Percentiles rank a stretch among this genome's conserved stretches.
phyloP scores from a whole-genome alignment of 2,888 invertebrate genomes.

The Hedya salicella region DNA sequence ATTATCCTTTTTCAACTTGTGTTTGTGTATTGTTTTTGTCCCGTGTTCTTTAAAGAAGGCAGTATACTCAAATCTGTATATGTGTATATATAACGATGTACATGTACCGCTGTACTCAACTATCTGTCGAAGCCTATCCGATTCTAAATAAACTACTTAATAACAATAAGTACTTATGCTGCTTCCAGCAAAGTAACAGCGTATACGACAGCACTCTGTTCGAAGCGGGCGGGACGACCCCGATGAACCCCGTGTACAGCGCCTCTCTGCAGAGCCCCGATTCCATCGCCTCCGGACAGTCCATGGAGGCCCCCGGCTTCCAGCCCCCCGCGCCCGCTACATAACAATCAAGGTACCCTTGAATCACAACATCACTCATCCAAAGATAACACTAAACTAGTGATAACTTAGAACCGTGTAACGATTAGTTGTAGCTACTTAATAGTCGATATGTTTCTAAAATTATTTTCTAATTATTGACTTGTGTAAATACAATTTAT shows the following conservation, averaged over 20 bases:
- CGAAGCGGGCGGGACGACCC: slow-evolving; percentile 87
- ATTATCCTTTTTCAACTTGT: no score
- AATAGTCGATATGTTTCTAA: slow-evolving; percentile 26
- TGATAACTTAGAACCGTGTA: slow-evolving; percentile 32
- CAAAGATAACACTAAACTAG: slow-evolving; percentile 56
- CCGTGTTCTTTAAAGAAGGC: no score
- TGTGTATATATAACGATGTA: no score
- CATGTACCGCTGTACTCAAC: no score
- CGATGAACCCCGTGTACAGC: slow-evolving; percentile 88
- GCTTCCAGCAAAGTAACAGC: slow-evolving; percentile 87
- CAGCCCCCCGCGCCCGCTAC: slow-evolving; percentile 71
- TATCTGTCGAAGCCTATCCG: no score
- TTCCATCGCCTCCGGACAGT: slow-evolving; percentile 86
- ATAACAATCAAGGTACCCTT: slow-evolving; percentile 60
- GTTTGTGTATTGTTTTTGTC: no score
- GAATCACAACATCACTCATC: slow-evolving; percentile 50
- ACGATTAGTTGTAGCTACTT: slow-evolving; percentile 36
- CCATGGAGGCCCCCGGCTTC: slow-evolving; percentile 68
- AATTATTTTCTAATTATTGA: slow-evolving; percentile 35
- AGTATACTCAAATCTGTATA: no score
- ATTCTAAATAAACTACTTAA: no score
- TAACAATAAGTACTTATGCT: neutral
- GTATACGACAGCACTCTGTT: slow-evolving; percentile 90
- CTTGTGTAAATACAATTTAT: slow-evolving; percentile 41
- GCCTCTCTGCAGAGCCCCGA: slow-evolving; percentile 90